Evolutionary conservation across 2,113 vertebrate species (phyloP).

Genomic region (Oxyruncus cristatus): DNA sequence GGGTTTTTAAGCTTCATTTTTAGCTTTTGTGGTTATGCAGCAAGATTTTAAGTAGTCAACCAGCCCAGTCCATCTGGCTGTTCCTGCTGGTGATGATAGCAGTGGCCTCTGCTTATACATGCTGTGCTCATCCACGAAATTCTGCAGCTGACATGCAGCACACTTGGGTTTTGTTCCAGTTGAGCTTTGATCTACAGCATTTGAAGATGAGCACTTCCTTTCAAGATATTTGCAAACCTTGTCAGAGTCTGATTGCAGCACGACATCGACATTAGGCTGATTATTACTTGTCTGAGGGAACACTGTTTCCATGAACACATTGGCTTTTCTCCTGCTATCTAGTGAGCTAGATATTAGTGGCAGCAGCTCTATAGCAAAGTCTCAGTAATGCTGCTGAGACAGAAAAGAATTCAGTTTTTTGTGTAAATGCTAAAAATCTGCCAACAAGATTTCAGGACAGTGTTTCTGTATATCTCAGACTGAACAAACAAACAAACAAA

Average conservation of each 20-base stretch:
- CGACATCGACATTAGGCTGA: conserved; percentile 59
- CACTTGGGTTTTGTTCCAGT: conserved; percentile 39
- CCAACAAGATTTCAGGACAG: background rate
- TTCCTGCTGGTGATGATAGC: background rate
- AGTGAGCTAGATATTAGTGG: conserved; percentile 23
- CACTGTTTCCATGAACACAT: conserved; percentile 30
- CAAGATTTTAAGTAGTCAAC: background rate
- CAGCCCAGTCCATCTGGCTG: background rate
- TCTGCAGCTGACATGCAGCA: conserved; percentile 16
- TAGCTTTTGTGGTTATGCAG: background rate
- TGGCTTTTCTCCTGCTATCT: conserved; percentile 42
- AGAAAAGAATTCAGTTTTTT: background rate
- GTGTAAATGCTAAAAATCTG: background rate
- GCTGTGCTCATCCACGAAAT: background rate
- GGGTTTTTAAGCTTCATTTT: conserved; percentile 12
- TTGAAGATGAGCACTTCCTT: conserved; percentile 64
- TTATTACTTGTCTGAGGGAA: conserved; percentile 63
- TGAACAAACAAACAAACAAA: background rate
- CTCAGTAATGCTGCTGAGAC: background rate
- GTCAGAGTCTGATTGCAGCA: conserved; percentile 66
- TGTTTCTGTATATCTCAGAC: background rate
- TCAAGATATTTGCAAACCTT: conserved; percentile 74
- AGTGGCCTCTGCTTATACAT: background rate
- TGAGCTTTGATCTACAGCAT: conserved; percentile 64
- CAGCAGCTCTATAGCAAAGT: background rate